A percentile compares a stretch with the other conserved stretches of the same genome.
Evolutionary conservation across 2,888 invertebrate species (phyloP).

Genomic region (Phortica magna): DNA sequence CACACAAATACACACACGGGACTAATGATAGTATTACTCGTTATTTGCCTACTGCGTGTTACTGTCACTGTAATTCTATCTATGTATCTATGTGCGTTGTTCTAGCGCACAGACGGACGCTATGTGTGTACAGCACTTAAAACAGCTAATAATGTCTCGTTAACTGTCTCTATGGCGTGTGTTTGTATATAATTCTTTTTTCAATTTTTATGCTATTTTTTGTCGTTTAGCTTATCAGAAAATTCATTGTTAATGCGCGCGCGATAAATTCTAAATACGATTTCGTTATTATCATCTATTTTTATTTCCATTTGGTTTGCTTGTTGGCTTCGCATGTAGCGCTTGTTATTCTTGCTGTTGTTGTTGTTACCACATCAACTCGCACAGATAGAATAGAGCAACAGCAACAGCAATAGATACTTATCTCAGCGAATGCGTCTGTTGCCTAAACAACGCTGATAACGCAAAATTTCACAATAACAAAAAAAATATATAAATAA

Average conservation of each 20-base stretch:
- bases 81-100: slow-evolving; percentile 1
- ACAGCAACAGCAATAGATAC: not conserved
- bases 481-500: no score
- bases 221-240: slow-evolving; percentile 8
- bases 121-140: not conserved
- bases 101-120: not conserved
- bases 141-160: not conserved
- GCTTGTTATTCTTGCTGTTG: not conserved
- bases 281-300: not conserved
- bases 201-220: not conserved
- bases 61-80: not conserved
- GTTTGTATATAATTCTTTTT: slow-evolving; percentile 2
- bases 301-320: not conserved
- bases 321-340: not conserved
- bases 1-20: no score
- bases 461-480: not conserved
- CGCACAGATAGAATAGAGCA: no score
- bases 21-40: not conserved
- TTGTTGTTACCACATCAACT: not conserved
- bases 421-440: not conserved
- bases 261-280: slow-evolving; percentile 4
- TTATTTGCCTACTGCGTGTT: not conserved
- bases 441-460: not conserved
- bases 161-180: not conserved
- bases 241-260: not conserved